Conservation (phyloP, 2,797 vertebrate species). For the Tenualosa ilisha region DNA sequence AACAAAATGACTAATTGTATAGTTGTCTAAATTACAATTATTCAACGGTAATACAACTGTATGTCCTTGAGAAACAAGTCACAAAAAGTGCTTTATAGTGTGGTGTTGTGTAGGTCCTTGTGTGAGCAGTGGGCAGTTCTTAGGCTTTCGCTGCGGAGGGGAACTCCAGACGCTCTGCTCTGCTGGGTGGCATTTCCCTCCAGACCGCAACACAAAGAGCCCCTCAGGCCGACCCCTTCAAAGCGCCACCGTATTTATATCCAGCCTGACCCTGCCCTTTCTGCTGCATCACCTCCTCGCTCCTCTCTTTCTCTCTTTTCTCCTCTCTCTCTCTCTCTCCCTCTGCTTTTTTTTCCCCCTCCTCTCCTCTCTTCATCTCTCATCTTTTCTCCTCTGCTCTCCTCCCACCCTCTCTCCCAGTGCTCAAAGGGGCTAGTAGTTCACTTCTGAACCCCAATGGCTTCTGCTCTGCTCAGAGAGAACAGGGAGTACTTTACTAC, state of each 20-base stretch:
- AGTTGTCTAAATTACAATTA: no score
- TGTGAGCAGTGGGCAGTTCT: no score
- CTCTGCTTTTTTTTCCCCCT: constrained; percentile 35
- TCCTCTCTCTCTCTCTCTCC: not conserved
- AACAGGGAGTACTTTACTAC: not conserved
- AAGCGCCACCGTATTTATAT: not conserved
- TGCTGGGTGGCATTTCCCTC: not conserved
- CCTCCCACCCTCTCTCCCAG: not conserved
- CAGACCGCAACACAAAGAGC: not conserved
- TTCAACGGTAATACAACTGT: no score
- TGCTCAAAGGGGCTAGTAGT: not conserved
- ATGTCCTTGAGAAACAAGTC: not conserved
- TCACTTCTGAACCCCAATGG: not conserved
- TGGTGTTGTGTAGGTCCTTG: no score
- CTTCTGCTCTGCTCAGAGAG: not conserved
- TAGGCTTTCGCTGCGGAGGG: not conserved
- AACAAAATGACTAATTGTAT: no score
- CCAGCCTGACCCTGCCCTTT: not conserved
- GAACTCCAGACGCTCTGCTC: not conserved
- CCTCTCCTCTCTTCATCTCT: not conserved
- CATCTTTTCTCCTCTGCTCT: not conserved
- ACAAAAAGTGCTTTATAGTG: not conserved
- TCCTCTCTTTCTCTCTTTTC: constrained; percentile 39
- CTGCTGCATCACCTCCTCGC: not conserved
- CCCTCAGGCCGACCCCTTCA: not conserved